Base-by-base conservation (phyloP, 1,140 invertebrate species). In the Bicyclus anynana region DNA sequence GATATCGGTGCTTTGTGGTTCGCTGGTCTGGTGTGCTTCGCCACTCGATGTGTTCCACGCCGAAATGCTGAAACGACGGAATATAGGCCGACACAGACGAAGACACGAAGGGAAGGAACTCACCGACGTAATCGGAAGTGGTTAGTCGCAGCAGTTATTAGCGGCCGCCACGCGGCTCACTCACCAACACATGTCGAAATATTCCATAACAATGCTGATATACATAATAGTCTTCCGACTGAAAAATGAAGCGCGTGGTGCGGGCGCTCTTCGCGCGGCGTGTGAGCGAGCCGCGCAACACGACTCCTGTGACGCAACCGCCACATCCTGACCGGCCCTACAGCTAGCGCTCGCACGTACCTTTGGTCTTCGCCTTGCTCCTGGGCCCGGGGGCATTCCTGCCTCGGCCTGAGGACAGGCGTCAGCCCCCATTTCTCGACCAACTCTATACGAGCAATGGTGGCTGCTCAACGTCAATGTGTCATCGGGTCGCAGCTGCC, bases 381-480 rank as follows among this genome's bases (percentile, higher is more conserved):
- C 84, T 90, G 90, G 89, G 90, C 91, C 90, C 90, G 93, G 93
- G 94, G 95, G 93, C 93, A 94, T 92, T 96, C 95, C 94, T 95
- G 94, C 92, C 95, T 94, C 93, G 95, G 95, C 91, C 93, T 94
- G 92, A 96, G 94, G 93, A 96, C 95, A 93, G 95, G 95, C 92
- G 95, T 96, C 90, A 96, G 94, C 94, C 95, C 95, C 95, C 95
- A 97, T 96, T 95, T 95, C 92, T 96, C 95, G 91, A 96, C 94
- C 91, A 96, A 95, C 93, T 96, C 95, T 94, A 96, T 94, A 91
- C 95, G 95, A 92, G 95, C 95, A 97, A 97, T 97, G 94, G 95
- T 96, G 94, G 91, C 92, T 83, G 81, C 65, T 85, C 80, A 74
- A 85, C 58, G 51, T 75, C 75, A 82, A 84, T 80, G 66, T 77